phyloP scores from a whole-genome alignment of 1,140 invertebrate species.

The Brachionus manjavacas region DNA sequence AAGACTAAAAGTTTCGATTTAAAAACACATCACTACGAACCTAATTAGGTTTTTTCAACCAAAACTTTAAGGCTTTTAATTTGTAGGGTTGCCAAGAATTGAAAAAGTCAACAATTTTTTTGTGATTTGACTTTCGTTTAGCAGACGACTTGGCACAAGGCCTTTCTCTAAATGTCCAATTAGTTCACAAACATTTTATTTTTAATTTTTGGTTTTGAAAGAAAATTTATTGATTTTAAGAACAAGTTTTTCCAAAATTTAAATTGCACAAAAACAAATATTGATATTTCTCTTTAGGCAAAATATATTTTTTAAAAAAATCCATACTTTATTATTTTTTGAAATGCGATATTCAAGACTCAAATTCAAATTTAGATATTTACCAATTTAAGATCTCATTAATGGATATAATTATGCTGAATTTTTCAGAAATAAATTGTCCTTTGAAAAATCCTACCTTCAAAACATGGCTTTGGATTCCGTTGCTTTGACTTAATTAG shows the following conservation, averaged over 20 bases:
- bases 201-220: background rate
- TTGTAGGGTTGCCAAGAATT: background rate
- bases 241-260: background rate
- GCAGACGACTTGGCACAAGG: background rate
- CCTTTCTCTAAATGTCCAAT: background rate
- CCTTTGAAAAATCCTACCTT: too few species aligned
- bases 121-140: background rate
- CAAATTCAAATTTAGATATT: background rate
- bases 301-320: background rate
- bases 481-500: background rate
- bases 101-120: background rate
- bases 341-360: background rate
- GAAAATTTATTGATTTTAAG: background rate
- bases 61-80: too few species aligned
- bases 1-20: too few species aligned
- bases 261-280: background rate
- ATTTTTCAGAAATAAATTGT: background rate
- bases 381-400: too few species aligned
- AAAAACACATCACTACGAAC: too few species aligned
- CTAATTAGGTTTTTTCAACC: too few species aligned
- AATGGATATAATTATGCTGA: background rate
- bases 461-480: too few species aligned
- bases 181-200: background rate
- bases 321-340: background rate
- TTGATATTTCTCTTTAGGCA: background rate